Base-by-base conservation (phyloP, 1,140 invertebrate species). In the Oppia nitens region DNA sequence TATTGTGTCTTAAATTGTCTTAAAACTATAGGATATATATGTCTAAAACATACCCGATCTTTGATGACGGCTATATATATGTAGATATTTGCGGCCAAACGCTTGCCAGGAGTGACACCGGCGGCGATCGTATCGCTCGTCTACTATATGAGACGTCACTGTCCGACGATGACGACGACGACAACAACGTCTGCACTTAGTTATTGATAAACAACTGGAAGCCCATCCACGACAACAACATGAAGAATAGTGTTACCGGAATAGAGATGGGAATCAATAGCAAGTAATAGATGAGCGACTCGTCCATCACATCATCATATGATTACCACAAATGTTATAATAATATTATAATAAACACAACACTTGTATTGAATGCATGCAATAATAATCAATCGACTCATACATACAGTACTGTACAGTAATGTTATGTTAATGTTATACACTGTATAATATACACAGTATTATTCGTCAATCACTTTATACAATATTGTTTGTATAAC, bases 31-130 rank as follows among this genome's bases (percentile, higher is more conserved):
- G 20, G n/a, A 50, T n/a, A n/a, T n/a, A n/a, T n/a, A n/a, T n/a
- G 49, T 9, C 49, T 50, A 50, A 50, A 20, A 50, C 49, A 9
- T 9, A 50, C 6, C 2, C n/a, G n/a, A n/a, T 17, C 32, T 40
- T 40, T 17, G 6, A 9, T 40, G 6, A 17, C 6, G 17, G 52
- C 50, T 60, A 50, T 29, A 60, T 53, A 53, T 24, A 40, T 49
- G 53, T 67, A 85, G 77, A 84, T 89, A 63, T 85, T 82, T 17
- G 83, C 83, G 14, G 86, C 85, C 1, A 83, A 79, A 70, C 73
- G 83, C 67, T 85, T 90, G 60, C 79, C 83, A 28, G 86, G 86
- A 1, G 77, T 89, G 1, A 87, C 82, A 28, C 84, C 85, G 1
- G 74, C 78, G 1, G 78, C 82, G 3, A 72, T 87, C 53, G 68